These are phyloP conservation scores for Gari tellinella DNA, from an alignment of 2,888 invertebrate genomes.

Conservation along the genomic window DNA sequence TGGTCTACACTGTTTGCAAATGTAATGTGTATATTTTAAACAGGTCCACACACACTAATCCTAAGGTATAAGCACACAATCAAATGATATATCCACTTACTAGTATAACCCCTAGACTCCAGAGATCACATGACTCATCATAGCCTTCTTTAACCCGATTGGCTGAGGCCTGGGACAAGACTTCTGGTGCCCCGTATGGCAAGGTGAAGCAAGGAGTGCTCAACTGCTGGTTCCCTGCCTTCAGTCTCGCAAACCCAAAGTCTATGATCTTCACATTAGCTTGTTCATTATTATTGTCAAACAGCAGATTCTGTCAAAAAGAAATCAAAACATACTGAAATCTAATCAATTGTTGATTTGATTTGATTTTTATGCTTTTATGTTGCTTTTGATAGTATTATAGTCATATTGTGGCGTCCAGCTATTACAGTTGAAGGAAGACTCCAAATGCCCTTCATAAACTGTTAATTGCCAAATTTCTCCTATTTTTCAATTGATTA, in stretches of 20 bases:
- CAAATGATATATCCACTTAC: no score
- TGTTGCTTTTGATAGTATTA: no score
- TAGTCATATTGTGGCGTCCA: neutral
- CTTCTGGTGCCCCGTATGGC: constrained; percentile 98
- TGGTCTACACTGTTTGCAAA: no score
- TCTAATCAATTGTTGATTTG: neutral
- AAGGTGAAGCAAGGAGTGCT: constrained; percentile 96
- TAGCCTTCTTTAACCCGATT: constrained; percentile 86
- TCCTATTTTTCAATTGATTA: no score
- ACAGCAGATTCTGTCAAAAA: constrained; percentile 88
- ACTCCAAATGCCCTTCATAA: no score
- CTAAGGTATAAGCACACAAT: no score
- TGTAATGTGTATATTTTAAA: no score
- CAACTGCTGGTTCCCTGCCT: constrained; percentile 84
- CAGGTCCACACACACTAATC: no score
- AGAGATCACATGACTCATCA: constrained; percentile 96
- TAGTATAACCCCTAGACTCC: constrained; percentile 97
- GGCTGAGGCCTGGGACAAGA: constrained; percentile 88
- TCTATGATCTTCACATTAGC: constrained; percentile 95
- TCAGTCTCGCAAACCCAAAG: constrained; percentile 96
- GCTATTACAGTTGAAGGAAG: no score
- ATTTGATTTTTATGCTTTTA: neutral
- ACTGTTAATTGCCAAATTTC: no score
- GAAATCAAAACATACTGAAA: constrained; percentile 13
- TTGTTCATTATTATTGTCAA: constrained; percentile 87